Evolutionary conservation across 2,888 invertebrate genomes (phyloP).

Genomic region (Aporophyla nigra): DNA sequence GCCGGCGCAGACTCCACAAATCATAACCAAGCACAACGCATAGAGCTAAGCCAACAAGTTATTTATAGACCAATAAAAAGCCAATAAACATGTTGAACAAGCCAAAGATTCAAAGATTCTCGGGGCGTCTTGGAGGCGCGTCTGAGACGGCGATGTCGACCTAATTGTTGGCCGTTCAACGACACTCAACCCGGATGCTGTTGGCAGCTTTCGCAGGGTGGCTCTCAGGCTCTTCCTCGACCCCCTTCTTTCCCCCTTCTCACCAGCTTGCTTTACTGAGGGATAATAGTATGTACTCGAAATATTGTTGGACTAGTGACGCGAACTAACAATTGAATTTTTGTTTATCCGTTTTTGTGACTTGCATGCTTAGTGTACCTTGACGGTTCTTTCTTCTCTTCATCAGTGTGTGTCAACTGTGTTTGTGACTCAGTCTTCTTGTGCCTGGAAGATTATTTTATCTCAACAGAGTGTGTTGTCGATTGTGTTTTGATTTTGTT

Average conservation of each 20-base stretch:
- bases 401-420: not conserved
- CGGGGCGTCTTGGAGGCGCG: conserved; percentile 71
- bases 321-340: conserved; percentile 37
- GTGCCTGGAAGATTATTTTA: not conserved
- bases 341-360: conserved; percentile 27
- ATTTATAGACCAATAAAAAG: conserved; percentile 67
- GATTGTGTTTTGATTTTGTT: not conserved
- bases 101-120: conserved; percentile 74
- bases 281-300: conserved; percentile 73
- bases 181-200: conserved; percentile 85
- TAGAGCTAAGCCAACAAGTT: conserved; percentile 61
- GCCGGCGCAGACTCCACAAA: conserved; percentile 49
- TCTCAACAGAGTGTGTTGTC: conserved; percentile 4
- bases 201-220: conserved; percentile 77
- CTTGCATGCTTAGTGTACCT: not conserved
- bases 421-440: not conserved
- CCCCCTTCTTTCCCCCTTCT: conserved; percentile 54
- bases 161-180: conserved; percentile 87
- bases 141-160: conserved; percentile 81
- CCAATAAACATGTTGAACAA: conserved; percentile 65
- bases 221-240: conserved; percentile 65
- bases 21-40: conserved; percentile 54
- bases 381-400: not conserved
- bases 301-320: conserved; percentile 57
- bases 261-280: conserved; percentile 66